Evolutionary conservation across 2,113 vertebrate genomes (phyloP).

Genomic region (Talpa occidentalis): DNA sequence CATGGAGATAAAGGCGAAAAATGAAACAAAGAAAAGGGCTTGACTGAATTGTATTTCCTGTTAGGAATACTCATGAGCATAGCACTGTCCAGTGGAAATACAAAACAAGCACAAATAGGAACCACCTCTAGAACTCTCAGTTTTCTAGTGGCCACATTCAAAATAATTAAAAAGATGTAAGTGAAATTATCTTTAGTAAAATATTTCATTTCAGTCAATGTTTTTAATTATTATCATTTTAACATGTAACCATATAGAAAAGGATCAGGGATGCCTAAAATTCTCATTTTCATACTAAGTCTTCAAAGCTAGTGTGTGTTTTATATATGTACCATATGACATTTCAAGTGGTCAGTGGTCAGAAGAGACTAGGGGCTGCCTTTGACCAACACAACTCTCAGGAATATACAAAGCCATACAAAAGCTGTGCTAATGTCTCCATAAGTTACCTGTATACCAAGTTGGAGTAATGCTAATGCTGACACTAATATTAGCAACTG

Average conservation of each 20-base stretch:
- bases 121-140: background rate
- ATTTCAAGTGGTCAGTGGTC: background rate
- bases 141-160: background rate
- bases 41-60: background rate
- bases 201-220: background rate
- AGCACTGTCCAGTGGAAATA: background rate
- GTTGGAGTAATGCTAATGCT: background rate
- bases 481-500: background rate
- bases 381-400: background rate
- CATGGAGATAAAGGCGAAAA: background rate
- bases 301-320: background rate
- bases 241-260: background rate
- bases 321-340: background rate
- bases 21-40: background rate
- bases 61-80: background rate
- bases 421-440: background rate
- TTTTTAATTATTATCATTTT: background rate
- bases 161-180: background rate
- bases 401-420: background rate
- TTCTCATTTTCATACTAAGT: background rate
- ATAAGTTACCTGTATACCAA: background rate
- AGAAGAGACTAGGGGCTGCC: too few relatives aligned
- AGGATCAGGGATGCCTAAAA: background rate
- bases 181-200: background rate
- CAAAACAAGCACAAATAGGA: background rate